phyloP scores from a whole-genome alignment of 1,140 invertebrate genomes.

The Solenopsis fugax region DNA sequence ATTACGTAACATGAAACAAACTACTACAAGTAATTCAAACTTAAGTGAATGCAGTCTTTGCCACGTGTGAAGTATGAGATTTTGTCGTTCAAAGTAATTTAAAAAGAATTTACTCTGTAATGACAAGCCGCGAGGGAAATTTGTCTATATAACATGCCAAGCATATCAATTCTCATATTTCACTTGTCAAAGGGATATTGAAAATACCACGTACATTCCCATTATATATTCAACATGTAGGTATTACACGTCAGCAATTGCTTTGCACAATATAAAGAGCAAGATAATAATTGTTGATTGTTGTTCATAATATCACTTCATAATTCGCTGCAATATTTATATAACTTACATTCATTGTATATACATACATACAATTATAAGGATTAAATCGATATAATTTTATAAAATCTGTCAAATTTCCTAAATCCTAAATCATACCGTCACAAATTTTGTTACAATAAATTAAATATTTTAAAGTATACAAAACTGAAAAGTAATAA shows the following conservation, averaged over 20 bases:
- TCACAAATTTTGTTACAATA: too few relatives aligned
- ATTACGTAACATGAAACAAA: neutral
- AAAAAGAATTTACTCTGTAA: constrained; percentile 62
- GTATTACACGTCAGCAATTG: neutral
- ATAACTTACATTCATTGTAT: too few relatives aligned
- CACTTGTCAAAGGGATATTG: neutral
- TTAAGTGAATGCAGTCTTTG: neutral
- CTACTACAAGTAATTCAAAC: neutral
- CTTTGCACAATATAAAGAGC: neutral
- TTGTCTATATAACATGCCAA: constrained; percentile 10
- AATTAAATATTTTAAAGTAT: too few relatives aligned
- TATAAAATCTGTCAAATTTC: too few relatives aligned
- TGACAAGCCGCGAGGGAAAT: constrained; percentile 22
- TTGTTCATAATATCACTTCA: neutral
- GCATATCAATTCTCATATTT: constrained; percentile 8
- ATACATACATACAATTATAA: too few relatives aligned
- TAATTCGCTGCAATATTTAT: constrained; percentile 1
- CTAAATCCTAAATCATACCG: too few relatives aligned
- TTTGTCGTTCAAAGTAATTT: constrained; percentile 19
- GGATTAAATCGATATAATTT: too few relatives aligned
- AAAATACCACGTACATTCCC: neutral
- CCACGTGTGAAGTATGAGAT: constrained; percentile 10
- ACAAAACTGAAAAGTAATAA: too few relatives aligned
- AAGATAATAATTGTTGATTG: neutral
- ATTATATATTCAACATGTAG: neutral